Evolutionary conservation across 92 coral and sea anemone genomes (phyloP), one percentile per base, ranked within the genome.

Genomic region (Plumapathes pennacea): DNA sequence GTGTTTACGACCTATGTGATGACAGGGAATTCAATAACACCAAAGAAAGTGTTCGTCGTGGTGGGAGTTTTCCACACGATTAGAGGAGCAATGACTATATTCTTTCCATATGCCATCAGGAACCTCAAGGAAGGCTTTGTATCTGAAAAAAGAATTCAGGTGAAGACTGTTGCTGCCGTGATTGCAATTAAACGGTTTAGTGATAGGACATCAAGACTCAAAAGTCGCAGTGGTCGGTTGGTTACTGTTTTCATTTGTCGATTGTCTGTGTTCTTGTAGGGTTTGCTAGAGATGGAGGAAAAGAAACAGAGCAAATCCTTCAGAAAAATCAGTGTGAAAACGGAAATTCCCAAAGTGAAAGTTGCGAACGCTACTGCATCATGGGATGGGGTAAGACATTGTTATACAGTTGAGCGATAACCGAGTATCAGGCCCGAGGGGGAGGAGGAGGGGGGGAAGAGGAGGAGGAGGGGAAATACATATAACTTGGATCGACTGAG

Each of bases 11-110:
- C 96, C 5, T 92, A 84, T 50, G 95, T 77, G 21, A 60, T 76
- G 71, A 83, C 89, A 32, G 96, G 87, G 1, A 57, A 88, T 19
- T 48, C 77, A 3, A 64, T 92, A 8, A 88, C 71, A 0, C 66
- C 98, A 1, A 81, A 82, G 72, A 77, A 71, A 62, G 94, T 92
- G 55, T 88, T 84, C 70, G 85, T 92, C 6, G 98, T 92, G 13
- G 17, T 92, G 39, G 98, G 96, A 24, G 53, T 92, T 29, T 82
- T 92, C 36, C 50, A 63, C 55, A 57, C 94, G 2, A 66, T 73
- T n/a, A 66, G 91, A 17, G 56, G 68, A n/a, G 11, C 57, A 14
- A 51, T 92, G 70, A 80, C 96, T 3, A 38, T 72, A 44, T 92
- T 92, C 46, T 50, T 92, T 48, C 88, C 88, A n/a, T 42, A 51